Percentiles rank a stretch among this genome's conserved stretches.
Conservation (phyloP, 2,888 invertebrate species). For the Monoplex corrugatus region DNA sequence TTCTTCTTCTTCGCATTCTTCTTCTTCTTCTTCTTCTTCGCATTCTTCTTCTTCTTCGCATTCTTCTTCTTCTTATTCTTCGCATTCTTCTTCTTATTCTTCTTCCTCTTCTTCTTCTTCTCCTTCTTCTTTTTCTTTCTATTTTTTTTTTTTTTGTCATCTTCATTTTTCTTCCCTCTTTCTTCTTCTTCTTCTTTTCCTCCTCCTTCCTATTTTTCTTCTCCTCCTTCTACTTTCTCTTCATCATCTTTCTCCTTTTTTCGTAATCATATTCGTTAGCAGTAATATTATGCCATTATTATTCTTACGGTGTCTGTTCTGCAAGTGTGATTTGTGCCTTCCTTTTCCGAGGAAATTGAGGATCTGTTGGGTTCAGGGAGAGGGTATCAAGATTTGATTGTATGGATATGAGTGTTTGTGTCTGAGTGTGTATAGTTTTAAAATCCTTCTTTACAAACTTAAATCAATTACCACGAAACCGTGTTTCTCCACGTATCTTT, state of each 20-base stretch:
- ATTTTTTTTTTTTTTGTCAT: neutral
- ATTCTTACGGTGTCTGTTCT: too few relatives aligned
- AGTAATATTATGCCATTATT: too few relatives aligned
- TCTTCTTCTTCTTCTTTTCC: neutral
- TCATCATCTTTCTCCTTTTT: neutral
- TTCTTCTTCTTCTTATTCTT: neutral
- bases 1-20: neutral
- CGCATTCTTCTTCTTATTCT: neutral
- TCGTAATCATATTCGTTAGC: too few relatives aligned
- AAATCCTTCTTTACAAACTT: too few relatives aligned
- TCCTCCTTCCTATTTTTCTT: neutral
- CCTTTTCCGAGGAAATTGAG: too few relatives aligned
- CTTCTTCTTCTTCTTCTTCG: neutral
- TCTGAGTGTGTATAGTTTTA: neutral
- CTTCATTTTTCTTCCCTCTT: neutral
- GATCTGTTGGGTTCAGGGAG: too few relatives aligned
- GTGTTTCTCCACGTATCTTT: neutral
- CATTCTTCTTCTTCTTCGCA: neutral
- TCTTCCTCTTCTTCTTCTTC: neutral
- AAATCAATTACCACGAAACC: too few relatives aligned
- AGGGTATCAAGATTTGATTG: too few relatives aligned
- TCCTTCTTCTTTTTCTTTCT: neutral
- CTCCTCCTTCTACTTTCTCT: neutral
- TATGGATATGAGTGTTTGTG: neutral
- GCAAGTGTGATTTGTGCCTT: too few relatives aligned